A percentile compares a stretch with the other conserved stretches of the same genome.
These are phyloP conservation scores for Anhinga rufa DNA, from an alignment of 2,113 vertebrate genomes.

Conservation along the genomic window DNA sequence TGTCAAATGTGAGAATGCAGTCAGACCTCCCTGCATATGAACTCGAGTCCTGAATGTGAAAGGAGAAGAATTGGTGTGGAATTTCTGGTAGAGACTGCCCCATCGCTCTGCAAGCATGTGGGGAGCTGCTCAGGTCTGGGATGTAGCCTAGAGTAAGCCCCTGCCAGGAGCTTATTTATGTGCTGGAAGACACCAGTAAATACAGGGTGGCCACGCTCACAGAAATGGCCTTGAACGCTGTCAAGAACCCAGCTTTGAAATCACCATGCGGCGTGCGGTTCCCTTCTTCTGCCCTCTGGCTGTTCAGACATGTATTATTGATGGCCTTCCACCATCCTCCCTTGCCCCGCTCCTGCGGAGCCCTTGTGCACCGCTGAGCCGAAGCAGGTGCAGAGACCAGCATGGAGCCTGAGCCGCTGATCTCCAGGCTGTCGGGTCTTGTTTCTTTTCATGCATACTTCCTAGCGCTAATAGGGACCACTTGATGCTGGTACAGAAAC, in stretches of 20 bases:
- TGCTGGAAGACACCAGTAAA: not conserved
- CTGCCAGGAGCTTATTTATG: not conserved
- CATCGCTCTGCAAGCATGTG: not conserved
- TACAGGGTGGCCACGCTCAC: not conserved
- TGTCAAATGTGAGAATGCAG: not conserved
- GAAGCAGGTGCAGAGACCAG: slow-evolving; percentile 37
- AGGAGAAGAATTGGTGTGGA: not conserved
- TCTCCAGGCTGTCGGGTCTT: not conserved
- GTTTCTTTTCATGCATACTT: slow-evolving; percentile 50
- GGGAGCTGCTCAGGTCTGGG: not conserved
- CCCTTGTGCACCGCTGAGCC: slow-evolving; percentile 37
- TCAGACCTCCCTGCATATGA: not conserved
- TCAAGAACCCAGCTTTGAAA: not conserved
- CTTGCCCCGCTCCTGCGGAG: not conserved
- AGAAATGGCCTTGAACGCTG: not conserved
- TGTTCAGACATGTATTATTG: slow-evolving; percentile 49
- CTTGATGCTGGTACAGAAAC: not conserved
- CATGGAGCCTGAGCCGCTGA: not conserved
- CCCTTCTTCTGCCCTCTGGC: not conserved
- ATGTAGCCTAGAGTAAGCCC: not conserved
- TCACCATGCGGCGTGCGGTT: not conserved
- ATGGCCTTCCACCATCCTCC: not conserved
- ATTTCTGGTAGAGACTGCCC: not conserved
- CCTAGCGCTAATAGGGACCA: not conserved
- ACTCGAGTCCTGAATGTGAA: not conserved